Conservation (phyloP, 1,140 invertebrate genomes). For the Oryzaephilus surinamensis region DNA sequence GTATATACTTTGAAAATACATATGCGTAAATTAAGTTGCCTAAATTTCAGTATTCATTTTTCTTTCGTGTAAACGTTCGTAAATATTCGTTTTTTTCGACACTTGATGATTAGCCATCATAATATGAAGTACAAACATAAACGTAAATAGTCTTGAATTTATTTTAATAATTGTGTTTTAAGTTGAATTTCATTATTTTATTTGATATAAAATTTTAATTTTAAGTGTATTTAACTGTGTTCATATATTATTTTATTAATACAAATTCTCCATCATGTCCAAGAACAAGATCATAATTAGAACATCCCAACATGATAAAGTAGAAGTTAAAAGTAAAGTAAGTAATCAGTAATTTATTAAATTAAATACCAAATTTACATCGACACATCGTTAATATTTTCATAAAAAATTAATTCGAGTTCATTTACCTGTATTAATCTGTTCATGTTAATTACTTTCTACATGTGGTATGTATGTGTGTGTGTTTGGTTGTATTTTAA, state of each 20-base stretch:
- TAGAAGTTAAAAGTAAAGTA: constrained; percentile 64
- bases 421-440: constrained; percentile 16
- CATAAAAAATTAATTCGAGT: constrained; percentile 12
- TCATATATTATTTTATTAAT: neutral
- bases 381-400: constrained; percentile 11
- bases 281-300: constrained; percentile 48
- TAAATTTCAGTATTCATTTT: too few relatives aligned
- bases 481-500: too few relatives aligned
- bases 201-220: constrained; percentile 1
- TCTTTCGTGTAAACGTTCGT: too few relatives aligned
- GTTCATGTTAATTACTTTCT: constrained; percentile 17
- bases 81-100: neutral
- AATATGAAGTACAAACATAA: too few relatives aligned
- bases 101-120: neutral
- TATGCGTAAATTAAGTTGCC: too few relatives aligned
- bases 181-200: constrained; percentile 6
- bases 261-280: constrained; percentile 34
- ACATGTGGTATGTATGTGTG: constrained; percentile 15
- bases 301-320: constrained; percentile 47
- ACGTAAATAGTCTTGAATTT: too few relatives aligned
- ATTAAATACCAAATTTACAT: constrained; percentile 12
- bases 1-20: too few relatives aligned
- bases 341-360: constrained; percentile 27
- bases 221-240: constrained; percentile 1
- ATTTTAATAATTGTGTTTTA: constrained; percentile 2